phyloP scores from a whole-genome alignment of 2,797 vertebrate genomes.

The Urophycis tenuis region DNA sequence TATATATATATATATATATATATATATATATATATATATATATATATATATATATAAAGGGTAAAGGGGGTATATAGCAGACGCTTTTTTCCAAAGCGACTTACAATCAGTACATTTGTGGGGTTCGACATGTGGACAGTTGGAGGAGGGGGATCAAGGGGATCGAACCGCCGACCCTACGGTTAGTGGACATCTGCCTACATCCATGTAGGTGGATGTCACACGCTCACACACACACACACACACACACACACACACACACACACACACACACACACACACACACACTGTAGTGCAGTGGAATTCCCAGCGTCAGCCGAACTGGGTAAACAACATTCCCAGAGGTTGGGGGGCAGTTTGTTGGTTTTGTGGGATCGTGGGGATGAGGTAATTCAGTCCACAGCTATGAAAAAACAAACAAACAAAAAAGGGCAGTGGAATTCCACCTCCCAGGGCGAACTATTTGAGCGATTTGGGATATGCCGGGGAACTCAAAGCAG shows the following conservation, averaged over 20 bases:
- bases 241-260: background rate
- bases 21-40: no score
- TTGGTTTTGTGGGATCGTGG: conserved; percentile 47
- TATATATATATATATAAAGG: no score
- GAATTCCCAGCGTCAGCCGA: conserved; percentile 58
- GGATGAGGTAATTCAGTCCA: conserved; percentile 50
- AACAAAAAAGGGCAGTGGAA: conserved; percentile 40
- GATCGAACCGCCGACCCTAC: no score
- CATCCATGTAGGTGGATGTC: background rate
- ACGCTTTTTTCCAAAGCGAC: no score
- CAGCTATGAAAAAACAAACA: conserved; percentile 4
- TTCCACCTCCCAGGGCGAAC: conserved; percentile 61
- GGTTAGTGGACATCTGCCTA: no score
- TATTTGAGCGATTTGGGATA: conserved; percentile 73
- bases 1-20: no score
- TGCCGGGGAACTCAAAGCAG: conserved; percentile 59
- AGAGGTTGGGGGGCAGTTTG: conserved; percentile 25
- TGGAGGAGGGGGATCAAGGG: no score
- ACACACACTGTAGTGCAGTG: conserved; percentile 6
- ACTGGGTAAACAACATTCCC: conserved; percentile 63
- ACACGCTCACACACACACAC: background rate
- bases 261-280: background rate
- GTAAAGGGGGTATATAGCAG: no score
- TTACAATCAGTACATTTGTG: no score
- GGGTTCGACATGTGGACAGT: no score